Evolutionary conservation across 2,888 invertebrate genomes (phyloP), one percentile per base, ranked within the genome.

Genomic region (Siphlonurus alternatus): DNA sequence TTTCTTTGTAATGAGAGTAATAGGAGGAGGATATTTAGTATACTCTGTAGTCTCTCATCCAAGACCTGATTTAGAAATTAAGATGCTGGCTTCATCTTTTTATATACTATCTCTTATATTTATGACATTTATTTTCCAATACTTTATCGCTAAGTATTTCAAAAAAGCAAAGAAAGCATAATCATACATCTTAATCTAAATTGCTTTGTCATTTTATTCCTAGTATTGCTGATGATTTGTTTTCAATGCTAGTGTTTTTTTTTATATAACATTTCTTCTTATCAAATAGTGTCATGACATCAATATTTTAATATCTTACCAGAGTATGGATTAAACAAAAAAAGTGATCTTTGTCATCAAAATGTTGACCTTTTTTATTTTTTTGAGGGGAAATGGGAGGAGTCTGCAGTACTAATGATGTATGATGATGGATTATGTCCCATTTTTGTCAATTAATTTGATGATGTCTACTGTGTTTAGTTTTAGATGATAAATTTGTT

Each of bases 1-100:
- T 61, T 83, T 83, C 69, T 66, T 83, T 10, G 24, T 72, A 0
- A 71, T 82, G 53, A 75, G 84, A 20, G 78, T 81, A 1, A 64
- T 80, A 1, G 69, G 82, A 23, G 83, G 84, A 20, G 78, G 79
- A 1, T 78, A 77, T 68, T 70, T 80, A n/a, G 70, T 79, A 18
- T 73, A 73, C 68, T 73, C 74, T 66, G 76, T 81, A 59, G 59
- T 81, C 3, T 68, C 70, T 3, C 75, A 76, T 0, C 73, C 78
- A 25, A 70, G 74, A 59, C 78, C 81, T 67, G 78, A 79, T 70
- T 61, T 65, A 10, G 67, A 67, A 64, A 59, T 64, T 18, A 68
- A 67, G 60, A 22, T 65, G 18, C 62, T 65, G 19, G 67, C 76
- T 0, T 10, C 76, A 1, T 67, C 75, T 10, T 74, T 80, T 38